Base-by-base conservation (phyloP, 2,797 vertebrate genomes). In the Eidolon dupreanum region DNA sequence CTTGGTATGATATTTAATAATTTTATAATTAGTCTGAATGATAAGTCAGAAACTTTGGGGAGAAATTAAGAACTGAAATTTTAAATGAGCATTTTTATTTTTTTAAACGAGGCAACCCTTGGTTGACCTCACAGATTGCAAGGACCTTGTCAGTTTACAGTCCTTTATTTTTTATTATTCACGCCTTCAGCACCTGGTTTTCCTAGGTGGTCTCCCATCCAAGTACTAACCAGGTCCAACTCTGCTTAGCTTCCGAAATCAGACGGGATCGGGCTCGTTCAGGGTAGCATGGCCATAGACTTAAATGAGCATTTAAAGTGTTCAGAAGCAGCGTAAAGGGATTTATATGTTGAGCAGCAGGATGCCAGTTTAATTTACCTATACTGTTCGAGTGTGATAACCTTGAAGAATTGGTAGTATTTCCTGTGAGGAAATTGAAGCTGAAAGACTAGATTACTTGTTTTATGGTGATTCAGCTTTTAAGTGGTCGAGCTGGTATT, bases 1-100 rank as follows among this genome's bases (percentile, higher is more conserved):
- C 4, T 71, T 92, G 33, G 20, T 78, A 20, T 55, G 7, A 38
- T 68, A 74, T 46, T 88, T 92, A 57, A 46, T 92, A 9, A 59
- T 46, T 83, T 49, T 51, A 38, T 73, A 38, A 46, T 77, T 88
- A 68, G 86, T 71, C 16, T 65, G 79, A 95, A 71, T 83, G 41
- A 33, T 51, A 66, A 31, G 33, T 74, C 53, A 59, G 3, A 91
- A 86, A 77, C 57, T n/a, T 78, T 90, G 13, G 78, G 73, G 16
- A 86, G 63, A 89, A 92, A 77, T 78, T 95, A 84, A 75, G 51
- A 93, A 74, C 82, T 43, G 68, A 83, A 65, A 38, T 59, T 81
- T 93, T 38, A 74, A 75, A n/a, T 75, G 61, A 86, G 22, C 41
- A 36, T 82, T 65, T 70, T 49, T 49, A 15, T 49, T 13, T 49